phyloP scores from a whole-genome alignment of 2,888 invertebrate species.

The Philhelius pedissequus region DNA sequence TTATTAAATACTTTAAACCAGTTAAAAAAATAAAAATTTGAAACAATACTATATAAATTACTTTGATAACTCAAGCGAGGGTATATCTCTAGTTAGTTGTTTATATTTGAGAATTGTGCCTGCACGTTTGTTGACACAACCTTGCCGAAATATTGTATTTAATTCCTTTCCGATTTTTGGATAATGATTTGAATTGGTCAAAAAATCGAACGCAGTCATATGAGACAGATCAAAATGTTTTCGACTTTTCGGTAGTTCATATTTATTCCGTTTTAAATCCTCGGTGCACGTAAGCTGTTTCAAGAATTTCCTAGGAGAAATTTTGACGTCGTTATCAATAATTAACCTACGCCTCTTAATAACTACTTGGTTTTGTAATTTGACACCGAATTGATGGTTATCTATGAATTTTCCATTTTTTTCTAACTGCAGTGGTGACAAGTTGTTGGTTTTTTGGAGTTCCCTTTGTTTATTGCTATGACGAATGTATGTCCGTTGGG shows the following conservation, averaged over 20 bases:
- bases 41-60: background rate
- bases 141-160: slow-evolving; percentile 69
- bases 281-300: slow-evolving; percentile 56
- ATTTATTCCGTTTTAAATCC: background rate
- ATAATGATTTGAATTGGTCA: slow-evolving; percentile 71
- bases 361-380: background rate
- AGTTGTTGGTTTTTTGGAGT: background rate
- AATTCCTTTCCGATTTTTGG: slow-evolving; percentile 49
- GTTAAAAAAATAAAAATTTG: background rate
- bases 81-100: slow-evolving; percentile 48
- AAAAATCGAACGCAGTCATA: slow-evolving; percentile 74
- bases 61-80: slow-evolving; percentile 24
- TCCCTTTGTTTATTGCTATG: slow-evolving; percentile 6
- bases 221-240: slow-evolving; percentile 69
- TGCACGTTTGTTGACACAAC: slow-evolving; percentile 56
- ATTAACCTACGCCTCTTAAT: slow-evolving; percentile 70
- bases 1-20: no score
- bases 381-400: background rate
- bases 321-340: slow-evolving; percentile 70
- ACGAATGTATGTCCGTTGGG: slow-evolving; percentile 73
- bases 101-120: slow-evolving; percentile 66
- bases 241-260: slow-evolving; percentile 69
- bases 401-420: background rate
- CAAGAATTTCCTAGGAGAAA: slow-evolving; percentile 67
- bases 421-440: background rate